Evolutionary conservation across 2,888 invertebrate genomes (phyloP), one percentile per base, ranked within the genome.

Genomic region (Euclidia mi): DNA sequence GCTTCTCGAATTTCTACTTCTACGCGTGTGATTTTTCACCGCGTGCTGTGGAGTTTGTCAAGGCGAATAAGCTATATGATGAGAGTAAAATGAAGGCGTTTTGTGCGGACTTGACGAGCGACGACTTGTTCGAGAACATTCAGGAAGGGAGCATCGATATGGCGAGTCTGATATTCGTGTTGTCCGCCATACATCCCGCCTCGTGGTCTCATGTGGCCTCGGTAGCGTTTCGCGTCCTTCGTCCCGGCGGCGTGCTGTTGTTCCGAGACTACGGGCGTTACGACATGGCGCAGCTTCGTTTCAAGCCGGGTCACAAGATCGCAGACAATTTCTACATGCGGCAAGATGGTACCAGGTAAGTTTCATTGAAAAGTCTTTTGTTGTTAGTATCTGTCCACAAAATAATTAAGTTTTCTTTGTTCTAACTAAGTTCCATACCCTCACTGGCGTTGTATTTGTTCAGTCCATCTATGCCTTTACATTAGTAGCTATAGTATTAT

Each of bases 271-370:
- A 99, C 88, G 99, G 98, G 0, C 92, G 98, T 0, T 97, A 98
- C 81, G 99, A 99, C 86, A 98, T 99, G 97, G 98, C 99, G 0
- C 99, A 99, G 94, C 83, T 99, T 44, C 95, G 99, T 29, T 99
- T 99, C 85, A 97, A 98, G 62, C 96, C 98, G 0, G 99, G 99
- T 0, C 97, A 98, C 82, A 99, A 99, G 88, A 97, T 99, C 44
- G 90, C 96, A 0, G 98, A 99, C 2, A 98, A 98, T 84, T 97
- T 99, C 75, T 99, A 99, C 84, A 97, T 98, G 95, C 94, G 99
- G 12, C 99, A 99, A 88, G 99, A 99, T 95, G 99, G 99, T 0
- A 99, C 99, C 0, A 96, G 98, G 96, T 96, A 84, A 44, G 42
- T 49, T 31, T 14, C 0, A 20, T 10, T 3, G 2, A 3, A 0